phyloP scores from a whole-genome alignment of 2,113 vertebrate species.

The Salvator merianae region DNA sequence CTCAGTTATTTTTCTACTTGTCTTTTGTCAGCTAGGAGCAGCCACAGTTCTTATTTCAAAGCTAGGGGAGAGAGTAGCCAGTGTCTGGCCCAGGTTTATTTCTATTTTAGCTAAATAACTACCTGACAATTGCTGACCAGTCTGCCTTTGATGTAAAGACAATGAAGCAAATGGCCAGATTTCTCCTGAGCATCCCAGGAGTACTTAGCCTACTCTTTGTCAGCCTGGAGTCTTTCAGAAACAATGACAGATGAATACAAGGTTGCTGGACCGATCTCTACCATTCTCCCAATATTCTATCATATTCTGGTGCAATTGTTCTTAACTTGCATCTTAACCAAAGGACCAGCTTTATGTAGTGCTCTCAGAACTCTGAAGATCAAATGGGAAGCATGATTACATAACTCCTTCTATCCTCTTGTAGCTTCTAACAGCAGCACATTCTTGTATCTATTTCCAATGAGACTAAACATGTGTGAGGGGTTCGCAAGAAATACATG shows the following conservation, averaged over 20 bases:
- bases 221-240: no score
- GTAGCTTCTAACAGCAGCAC: not conserved
- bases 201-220: no score
- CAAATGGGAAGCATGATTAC: not conserved
- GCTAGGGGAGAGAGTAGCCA: no score
- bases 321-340: not conserved
- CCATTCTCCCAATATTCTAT: not conserved
- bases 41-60: no score
- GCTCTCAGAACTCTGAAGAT: not conserved
- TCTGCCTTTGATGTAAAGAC: not conserved
- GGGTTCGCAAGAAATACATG: not conserved
- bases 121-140: not conserved
- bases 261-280: no score
- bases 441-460: not conserved
- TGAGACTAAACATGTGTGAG: not conserved
- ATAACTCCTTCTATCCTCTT: not conserved
- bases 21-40: no score
- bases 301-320: not conserved
- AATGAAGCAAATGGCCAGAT: not conserved
- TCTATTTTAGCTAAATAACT: not conserved
- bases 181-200: no score
- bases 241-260: no score
- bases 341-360: not conserved
- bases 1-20: no score
- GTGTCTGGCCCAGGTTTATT: not conserved